phyloP scores from a whole-genome alignment of 2,797 vertebrate species.

The Sebastes jordani region DNA sequence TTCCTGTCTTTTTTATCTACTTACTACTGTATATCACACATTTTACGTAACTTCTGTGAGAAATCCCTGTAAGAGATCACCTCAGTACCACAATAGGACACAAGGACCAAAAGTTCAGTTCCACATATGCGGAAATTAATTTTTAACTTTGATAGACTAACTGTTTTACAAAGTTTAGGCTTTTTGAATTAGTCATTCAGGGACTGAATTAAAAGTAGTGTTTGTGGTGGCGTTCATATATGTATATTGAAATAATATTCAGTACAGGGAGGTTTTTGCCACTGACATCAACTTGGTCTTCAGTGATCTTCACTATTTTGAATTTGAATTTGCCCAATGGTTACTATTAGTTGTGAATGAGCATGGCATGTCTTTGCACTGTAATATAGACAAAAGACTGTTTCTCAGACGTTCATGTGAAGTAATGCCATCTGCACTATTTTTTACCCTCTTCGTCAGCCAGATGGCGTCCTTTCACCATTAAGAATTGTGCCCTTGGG shows the following conservation, averaged over 20 bases:
- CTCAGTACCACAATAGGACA: background rate
- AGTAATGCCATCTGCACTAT: background rate
- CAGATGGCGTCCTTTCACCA: conserved; percentile 79
- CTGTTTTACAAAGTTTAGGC: background rate
- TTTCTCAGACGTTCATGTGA: background rate
- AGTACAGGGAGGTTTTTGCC: background rate
- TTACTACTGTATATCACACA: background rate
- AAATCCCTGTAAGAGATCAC: background rate
- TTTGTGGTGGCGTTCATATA: background rate
- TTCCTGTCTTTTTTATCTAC: background rate
- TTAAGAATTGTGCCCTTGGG: conserved; percentile 55
- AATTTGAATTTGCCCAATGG: background rate
- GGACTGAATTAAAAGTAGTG: background rate
- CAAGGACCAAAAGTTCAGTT: background rate
- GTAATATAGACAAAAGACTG: background rate
- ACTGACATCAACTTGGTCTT: background rate
- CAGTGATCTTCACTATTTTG: background rate
- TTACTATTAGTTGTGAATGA: background rate
- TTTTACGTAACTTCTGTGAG: background rate
- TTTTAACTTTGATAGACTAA: background rate
- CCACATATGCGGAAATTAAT: background rate
- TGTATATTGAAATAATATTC: background rate
- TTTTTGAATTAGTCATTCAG: background rate
- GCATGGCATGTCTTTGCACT: background rate
- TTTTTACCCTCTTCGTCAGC: conserved; percentile 24